phyloP scores from a whole-genome alignment of 2,797 vertebrate species.

The Spinus olivaceus region DNA sequence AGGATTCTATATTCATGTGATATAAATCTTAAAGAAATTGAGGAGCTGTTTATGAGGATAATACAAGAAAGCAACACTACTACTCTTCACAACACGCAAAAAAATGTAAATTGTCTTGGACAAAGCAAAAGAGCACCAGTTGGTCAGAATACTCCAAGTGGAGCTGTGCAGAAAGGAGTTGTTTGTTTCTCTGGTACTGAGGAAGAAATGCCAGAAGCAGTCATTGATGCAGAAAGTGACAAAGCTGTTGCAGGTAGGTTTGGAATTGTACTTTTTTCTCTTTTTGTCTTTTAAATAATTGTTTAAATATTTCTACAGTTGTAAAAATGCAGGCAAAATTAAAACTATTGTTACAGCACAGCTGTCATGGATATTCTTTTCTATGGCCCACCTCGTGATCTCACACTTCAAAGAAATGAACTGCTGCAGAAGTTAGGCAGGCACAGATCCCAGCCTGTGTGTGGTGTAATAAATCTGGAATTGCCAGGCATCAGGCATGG shows the following conservation, averaged over 20 bases:
- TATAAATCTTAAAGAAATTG: conserved; percentile 66
- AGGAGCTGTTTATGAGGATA: conserved; percentile 70
- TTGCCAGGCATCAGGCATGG: neutral
- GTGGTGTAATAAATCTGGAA: neutral
- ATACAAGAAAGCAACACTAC: conserved; percentile 4
- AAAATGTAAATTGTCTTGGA: neutral
- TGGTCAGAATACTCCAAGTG: neutral
- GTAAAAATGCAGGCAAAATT: neutral
- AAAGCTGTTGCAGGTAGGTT: conserved; percentile 57
- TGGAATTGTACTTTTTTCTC: neutral
- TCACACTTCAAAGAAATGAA: neutral
- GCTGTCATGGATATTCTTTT: neutral
- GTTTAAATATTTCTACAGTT: neutral
- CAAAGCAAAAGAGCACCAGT: neutral
- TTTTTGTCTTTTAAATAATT: neutral
- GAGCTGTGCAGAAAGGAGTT: conserved; percentile 20
- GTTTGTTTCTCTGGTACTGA: neutral
- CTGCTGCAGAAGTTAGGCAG: neutral
- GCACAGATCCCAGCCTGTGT: neutral
- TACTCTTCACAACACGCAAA: neutral
- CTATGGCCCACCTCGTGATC: neutral
- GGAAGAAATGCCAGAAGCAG: conserved; percentile 14
- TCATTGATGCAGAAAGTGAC: neutral
- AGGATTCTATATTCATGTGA: conserved; percentile 77
- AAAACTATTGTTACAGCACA: neutral